Evolutionary conservation across 2,888 invertebrate species (phyloP), one percentile per base, ranked within the genome.

Genomic region (Drosophila kuntzei): DNA sequence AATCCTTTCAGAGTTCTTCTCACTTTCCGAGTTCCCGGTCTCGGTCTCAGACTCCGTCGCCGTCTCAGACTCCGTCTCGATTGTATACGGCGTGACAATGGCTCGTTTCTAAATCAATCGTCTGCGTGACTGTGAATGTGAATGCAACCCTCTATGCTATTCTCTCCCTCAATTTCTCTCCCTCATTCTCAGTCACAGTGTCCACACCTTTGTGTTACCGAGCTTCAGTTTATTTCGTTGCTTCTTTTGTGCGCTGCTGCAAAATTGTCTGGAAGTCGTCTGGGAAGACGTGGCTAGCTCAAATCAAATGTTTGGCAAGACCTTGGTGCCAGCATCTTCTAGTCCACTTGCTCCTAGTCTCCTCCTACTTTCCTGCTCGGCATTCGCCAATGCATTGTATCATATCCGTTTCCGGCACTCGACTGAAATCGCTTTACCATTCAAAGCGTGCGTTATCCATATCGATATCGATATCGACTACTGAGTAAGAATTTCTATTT

Each of bases 51-150:
- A 12, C 34, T 5, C 4, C 8, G 8, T 39, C 1, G 9, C 29
- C n/a, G 36, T 27, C 14, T 29, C 18, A 8, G 9, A 61, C 62
- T 49, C 46, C 37, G 51, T 53, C 37, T 54, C 61, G 64, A 61
- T 72, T 79, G 76, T 71, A 68, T 63, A 76, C 83, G 76, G 79
- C 84, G 84, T 83, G 87, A 83, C 83, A 83, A 83, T 83, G 76
- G 81, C 67, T 63, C 81, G 81, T 76, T 86, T 76, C 76, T 67
- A 80, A 83, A 83, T 83, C 83, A 83, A 83, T 83, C 87, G 85
- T 75, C 81, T 87, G 83, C 85, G 83, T 83, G 87, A 87, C 85
- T 79, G 67, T 47, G 68, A 59, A 27, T 27, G 27, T n/a, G n/a
- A n/a, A 49, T n/a, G 41, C 12, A 8, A 27, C 25, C 8, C 18